Percentiles rank a stretch among this genome's conserved stretches.
These are phyloP conservation scores for Notechis scutatus DNA, from an alignment of 2,113 vertebrate species.

Conservation along the genomic window DNA sequence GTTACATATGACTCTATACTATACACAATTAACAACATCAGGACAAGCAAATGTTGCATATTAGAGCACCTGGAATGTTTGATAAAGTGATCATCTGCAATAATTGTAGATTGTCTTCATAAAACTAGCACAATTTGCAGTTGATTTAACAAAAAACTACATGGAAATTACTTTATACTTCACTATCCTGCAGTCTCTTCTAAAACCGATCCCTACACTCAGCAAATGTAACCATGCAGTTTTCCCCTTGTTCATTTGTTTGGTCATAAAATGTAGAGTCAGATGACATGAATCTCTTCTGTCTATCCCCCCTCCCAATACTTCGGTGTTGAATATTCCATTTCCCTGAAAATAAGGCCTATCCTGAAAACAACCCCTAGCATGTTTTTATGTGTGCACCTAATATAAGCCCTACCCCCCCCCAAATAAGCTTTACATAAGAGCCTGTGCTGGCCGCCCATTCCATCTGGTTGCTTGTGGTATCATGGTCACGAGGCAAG, in stretches of 20 bases:
- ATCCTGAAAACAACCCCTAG: no score
- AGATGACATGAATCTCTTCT: background rate
- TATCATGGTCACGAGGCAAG: no score
- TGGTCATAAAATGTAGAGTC: background rate
- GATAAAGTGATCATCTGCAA: background rate
- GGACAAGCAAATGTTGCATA: background rate
- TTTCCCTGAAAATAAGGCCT: no score
- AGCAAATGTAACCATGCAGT: background rate
- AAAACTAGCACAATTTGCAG: background rate
- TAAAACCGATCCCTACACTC: background rate
- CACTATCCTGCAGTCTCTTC: background rate
- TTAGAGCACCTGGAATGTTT: background rate
- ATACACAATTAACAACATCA: background rate
- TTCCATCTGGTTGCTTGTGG: no score
- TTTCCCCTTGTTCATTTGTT: background rate
- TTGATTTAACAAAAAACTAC: background rate
- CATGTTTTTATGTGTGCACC: no score
- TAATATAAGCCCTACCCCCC: no score
- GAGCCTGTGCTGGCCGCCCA: no score
- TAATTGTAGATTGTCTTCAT: background rate
- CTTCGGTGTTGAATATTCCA: background rate
- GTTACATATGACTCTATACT: background rate
- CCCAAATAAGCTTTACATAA: no score
- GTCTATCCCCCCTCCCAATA: background rate
- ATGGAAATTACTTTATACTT: background rate